Base-by-base conservation (phyloP, 2,797 vertebrate species). In the Rhynchonycteris naso region DNA sequence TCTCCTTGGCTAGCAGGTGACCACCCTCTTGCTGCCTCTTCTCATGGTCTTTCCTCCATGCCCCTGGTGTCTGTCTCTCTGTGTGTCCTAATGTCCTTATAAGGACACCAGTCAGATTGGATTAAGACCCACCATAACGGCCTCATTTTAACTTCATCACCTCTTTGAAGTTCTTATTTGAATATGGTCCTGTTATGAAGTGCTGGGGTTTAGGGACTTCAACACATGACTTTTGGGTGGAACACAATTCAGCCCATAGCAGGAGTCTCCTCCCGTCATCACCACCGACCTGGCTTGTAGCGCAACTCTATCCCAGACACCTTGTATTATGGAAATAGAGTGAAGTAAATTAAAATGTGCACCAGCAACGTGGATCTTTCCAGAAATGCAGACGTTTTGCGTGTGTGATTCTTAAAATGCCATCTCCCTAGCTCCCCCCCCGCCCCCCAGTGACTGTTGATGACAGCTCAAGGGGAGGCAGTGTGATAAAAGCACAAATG, bases 401-500 rank as follows among this genome's bases (percentile, higher is more conserved):
- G 1, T 52, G 66, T 81, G 71, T 59, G 87, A 35, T 33, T 54
- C 82, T 84, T 3, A 69, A 4, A 84, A 59, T 56, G 52, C 75
- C 65, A 65, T 65, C 88, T 52, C 22, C n/a, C 10, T 43, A 43
- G 43, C 43, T 43, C 43, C 24, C 87, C 15, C 66, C 79, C 0
- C 85, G 95, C 30, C 7, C 63, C 86, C 47, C 21, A 14, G 5
- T 0, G 4, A 24, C 26, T 92, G 75, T 43, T 71, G 56, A 22
- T 38, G 21, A 33, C 78, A 82, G 71, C 88, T 94, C 86, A 47
- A 94, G 71, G 8, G 47, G 7, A 72, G 84, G 68, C 30, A 33
- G 21, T 15, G 47, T 87, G 65, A 88, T 94, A 54, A 93, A 97
- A 96, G 71, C 69, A 11, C 66, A 71, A 59, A 61, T 89, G 14